phyloP scores from a whole-genome alignment of 2,888 invertebrate genomes.

The Lottia scabra region DNA sequence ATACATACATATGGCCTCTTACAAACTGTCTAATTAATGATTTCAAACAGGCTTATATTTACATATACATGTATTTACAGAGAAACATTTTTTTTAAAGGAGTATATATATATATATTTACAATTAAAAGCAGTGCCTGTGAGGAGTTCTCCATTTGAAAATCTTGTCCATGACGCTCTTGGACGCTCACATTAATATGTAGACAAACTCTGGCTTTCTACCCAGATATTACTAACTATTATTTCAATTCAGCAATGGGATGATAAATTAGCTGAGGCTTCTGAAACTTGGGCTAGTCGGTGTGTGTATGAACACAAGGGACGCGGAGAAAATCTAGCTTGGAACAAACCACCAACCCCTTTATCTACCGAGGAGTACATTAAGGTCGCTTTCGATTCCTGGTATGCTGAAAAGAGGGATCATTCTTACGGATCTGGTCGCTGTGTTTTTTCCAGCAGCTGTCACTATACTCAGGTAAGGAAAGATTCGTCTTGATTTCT shows the following conservation, averaged over 20 bases:
- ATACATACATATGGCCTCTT: too few relatives aligned
- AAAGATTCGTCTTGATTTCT: too few relatives aligned
- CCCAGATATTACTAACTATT: not conserved
- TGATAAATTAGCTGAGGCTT: conserved; percentile 21
- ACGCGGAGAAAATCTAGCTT: conserved; percentile 36
- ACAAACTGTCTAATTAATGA: too few relatives aligned
- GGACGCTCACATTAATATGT: too few relatives aligned
- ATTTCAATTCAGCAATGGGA: conserved; percentile 25
- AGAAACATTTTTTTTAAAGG: too few relatives aligned
- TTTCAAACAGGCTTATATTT: too few relatives aligned
- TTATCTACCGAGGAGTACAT: conserved; percentile 14
- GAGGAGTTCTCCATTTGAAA: too few relatives aligned
- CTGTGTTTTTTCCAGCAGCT: conserved; percentile 16
- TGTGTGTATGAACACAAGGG: conserved; percentile 31
- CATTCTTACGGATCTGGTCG: conserved; percentile 28
- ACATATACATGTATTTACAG: too few relatives aligned
- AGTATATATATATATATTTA: too few relatives aligned
- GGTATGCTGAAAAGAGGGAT: conserved; percentile 28
- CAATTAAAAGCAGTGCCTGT: too few relatives aligned
- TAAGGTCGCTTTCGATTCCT: conserved; percentile 14
- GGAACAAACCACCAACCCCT: conserved; percentile 12
- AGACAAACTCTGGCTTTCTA: too few relatives aligned
- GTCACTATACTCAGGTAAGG: conserved; percentile 37
- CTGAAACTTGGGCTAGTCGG: conserved; percentile 22
- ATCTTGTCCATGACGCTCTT: too few relatives aligned